A percentile compares a stretch with the other conserved stretches of the same genome.
These are phyloP conservation scores for Melikaiella ostensackeni DNA, from an alignment of 2,888 invertebrate genomes.

Conservation along the genomic window DNA sequence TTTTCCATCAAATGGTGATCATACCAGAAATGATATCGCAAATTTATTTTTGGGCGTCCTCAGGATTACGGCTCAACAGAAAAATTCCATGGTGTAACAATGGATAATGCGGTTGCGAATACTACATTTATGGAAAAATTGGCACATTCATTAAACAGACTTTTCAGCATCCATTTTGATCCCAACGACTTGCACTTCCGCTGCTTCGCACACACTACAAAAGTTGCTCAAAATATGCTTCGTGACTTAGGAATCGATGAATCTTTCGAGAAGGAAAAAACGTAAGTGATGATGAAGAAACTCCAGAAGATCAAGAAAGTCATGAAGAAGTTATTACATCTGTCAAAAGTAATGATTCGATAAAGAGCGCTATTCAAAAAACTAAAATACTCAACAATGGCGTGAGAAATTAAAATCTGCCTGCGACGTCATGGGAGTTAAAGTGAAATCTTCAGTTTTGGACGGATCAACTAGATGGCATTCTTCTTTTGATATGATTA, in stretches of 20 bases:
- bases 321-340: slow-evolving; percentile 10
- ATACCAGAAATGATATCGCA: not conserved
- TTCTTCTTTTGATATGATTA: slow-evolving; percentile 49
- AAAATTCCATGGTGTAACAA: too few species aligned
- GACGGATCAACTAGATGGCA: slow-evolving; percentile 50
- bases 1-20: not conserved
- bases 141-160: too few species aligned
- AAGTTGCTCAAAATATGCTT: too few species aligned
- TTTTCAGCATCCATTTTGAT: too few species aligned
- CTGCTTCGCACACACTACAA: too few species aligned
- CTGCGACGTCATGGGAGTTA: slow-evolving; percentile 45
- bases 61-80: too few species aligned
- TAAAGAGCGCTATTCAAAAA: slow-evolving; percentile 48
- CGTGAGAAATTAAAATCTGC: slow-evolving; percentile 47
- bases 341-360: slow-evolving; percentile 43
- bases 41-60: too few species aligned
- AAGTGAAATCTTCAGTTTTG: slow-evolving; percentile 40
- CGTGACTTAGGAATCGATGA: too few species aligned
- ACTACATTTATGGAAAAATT: too few species aligned
- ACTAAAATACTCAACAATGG: slow-evolving; percentile 47
- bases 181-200: too few species aligned
- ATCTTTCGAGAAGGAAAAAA: not conserved
- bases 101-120: too few species aligned
- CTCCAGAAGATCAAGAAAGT: slow-evolving; percentile 4
- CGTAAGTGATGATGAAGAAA: slow-evolving; percentile 7